phyloP scores from a whole-genome alignment of 2,888 invertebrate species.

The Drosophila merina region DNA sequence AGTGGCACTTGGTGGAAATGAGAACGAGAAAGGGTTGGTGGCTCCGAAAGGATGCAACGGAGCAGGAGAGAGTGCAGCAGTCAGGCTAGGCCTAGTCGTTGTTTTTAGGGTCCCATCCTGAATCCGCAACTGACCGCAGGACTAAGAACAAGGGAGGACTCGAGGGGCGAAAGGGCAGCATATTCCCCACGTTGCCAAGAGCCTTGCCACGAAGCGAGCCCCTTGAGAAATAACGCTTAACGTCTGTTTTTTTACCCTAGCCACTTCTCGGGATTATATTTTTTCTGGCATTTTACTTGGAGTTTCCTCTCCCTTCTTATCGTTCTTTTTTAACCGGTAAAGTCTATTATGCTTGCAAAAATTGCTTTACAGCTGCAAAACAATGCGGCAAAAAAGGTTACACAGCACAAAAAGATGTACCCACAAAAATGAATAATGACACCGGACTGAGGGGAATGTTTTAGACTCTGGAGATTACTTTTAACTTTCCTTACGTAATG shows the following conservation, averaged over 20 bases:
- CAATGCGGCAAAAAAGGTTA: slow-evolving; percentile 76
- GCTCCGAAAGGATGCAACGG: slow-evolving; percentile 45
- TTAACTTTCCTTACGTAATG: slow-evolving; percentile 3
- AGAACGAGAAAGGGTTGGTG: slow-evolving; percentile 34
- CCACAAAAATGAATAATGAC: slow-evolving; percentile 75
- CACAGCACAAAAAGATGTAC: slow-evolving; percentile 72
- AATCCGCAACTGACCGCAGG: slow-evolving; percentile 56
- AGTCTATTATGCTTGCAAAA: slow-evolving; percentile 76
- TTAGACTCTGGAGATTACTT: slow-evolving; percentile 47
- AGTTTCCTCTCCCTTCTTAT: slow-evolving; percentile 32
- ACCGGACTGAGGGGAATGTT: slow-evolving; percentile 47
- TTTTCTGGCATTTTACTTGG: slow-evolving; percentile 67
- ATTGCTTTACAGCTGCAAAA: slow-evolving; percentile 77
- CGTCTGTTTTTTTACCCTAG: slow-evolving; percentile 48
- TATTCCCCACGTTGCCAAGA: slow-evolving; percentile 21
- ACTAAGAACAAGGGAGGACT: background rate
- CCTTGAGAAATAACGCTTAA: slow-evolving; percentile 75
- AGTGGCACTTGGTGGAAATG: slow-evolving; percentile 60
- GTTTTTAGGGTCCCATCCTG: slow-evolving; percentile 2
- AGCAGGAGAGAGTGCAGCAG: slow-evolving; percentile 24
- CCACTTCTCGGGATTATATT: slow-evolving; percentile 25
- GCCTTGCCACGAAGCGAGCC: slow-evolving; percentile 44
- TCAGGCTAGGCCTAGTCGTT: slow-evolving; percentile 47
- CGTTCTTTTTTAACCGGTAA: slow-evolving; percentile 46
- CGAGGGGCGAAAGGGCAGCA: background rate